Percentiles rank a stretch among this genome's conserved stretches.
These are phyloP conservation scores for Clunio marinus DNA, from an alignment of 2,888 invertebrate species.

Conservation along the genomic window DNA sequence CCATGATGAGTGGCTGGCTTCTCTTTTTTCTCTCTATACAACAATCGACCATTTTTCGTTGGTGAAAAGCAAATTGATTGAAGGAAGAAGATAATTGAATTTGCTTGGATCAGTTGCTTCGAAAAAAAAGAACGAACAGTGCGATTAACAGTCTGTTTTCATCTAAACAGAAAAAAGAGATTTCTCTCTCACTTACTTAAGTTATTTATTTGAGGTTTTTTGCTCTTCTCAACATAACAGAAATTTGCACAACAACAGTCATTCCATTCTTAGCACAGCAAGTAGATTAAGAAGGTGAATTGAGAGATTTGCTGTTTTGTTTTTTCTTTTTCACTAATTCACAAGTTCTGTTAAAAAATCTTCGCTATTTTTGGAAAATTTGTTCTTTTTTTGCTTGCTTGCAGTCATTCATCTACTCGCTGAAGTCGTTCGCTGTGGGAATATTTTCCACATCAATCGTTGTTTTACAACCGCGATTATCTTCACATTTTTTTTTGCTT, in stretches of 20 bases:
- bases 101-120: not conserved
- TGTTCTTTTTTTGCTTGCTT: no score
- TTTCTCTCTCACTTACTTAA: no score
- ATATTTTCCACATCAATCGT: not conserved
- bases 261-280: not conserved
- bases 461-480: conserved; percentile 6
- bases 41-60: no score
- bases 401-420: no score
- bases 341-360: no score
- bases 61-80: not conserved
- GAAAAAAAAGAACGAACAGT: not conserved
- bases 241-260: not conserved
- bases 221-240: no score
- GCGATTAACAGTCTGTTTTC: no score
- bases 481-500: no score
- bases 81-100: conserved; percentile 1
- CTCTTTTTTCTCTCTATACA: no score
- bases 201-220: not conserved
- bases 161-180: no score
- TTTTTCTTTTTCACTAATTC: no score
- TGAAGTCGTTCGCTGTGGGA: conserved; percentile 5
- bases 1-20: not conserved
- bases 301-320: not conserved
- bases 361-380: no score
- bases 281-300: conserved; percentile 2